Evolutionary conservation across 2,797 vertebrate genomes (phyloP).

Genomic region (Hipposideros larvatus): DNA sequence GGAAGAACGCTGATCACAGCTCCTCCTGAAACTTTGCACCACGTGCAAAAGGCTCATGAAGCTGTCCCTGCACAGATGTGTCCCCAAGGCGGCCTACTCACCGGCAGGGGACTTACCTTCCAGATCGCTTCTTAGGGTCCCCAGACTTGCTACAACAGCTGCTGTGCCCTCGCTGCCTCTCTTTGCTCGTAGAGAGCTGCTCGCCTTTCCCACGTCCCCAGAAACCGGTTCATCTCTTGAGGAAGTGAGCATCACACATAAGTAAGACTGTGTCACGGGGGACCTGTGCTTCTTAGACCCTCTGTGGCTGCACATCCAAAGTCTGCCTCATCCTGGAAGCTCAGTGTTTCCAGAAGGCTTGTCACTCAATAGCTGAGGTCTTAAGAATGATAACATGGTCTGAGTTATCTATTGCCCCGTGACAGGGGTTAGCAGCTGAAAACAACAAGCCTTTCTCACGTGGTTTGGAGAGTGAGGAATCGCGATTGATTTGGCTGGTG

Average conservation of each 20-base stretch:
- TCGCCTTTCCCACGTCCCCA: neutral
- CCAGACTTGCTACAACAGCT: neutral
- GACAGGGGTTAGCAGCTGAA: neutral
- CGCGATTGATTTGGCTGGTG: neutral
- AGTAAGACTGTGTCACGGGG: fast-evolving
- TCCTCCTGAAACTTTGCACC: neutral
- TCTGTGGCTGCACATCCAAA: neutral
- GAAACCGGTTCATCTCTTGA: neutral
- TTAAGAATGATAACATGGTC: neutral
- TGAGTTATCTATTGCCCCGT: fast-evolving
- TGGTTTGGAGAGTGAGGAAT: neutral
- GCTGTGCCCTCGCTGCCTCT: neutral
- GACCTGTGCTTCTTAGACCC: neutral
- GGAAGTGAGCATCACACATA: fast-evolving
- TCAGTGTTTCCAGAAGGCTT: neutral
- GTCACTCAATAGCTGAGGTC: neutral
- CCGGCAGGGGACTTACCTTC: fast-evolving
- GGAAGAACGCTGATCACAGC: neutral
- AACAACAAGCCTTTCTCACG: neutral
- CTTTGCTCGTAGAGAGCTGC: neutral
- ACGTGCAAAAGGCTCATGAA: neutral
- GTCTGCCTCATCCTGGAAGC: neutral
- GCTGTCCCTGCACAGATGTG: fast-evolving
- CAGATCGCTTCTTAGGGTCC: neutral
- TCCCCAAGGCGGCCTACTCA: neutral